Evolutionary conservation across 2,113 vertebrate species (phyloP).

Genomic region (Rhinolophus ferrumequinum): DNA sequence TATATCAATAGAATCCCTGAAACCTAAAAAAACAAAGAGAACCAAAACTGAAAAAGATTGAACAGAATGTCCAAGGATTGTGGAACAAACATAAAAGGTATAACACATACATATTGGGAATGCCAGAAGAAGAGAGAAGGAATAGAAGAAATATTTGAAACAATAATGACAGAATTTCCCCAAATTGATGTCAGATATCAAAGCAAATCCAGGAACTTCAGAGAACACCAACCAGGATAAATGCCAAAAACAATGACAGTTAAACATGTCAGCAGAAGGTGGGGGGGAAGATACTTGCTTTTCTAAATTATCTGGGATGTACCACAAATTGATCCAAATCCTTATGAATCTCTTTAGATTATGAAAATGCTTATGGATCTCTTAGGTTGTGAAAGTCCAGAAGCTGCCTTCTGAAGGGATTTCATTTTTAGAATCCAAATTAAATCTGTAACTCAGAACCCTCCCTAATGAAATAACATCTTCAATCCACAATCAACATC

Average conservation of each 20-base stretch:
- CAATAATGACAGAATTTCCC: neutral
- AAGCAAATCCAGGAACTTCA: neutral
- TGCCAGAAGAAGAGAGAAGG: neutral
- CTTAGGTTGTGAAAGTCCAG: neutral
- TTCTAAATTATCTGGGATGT: constrained; percentile 29
- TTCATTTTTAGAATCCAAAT: constrained; percentile 39
- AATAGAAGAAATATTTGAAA: neutral
- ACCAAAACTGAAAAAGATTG: neutral
- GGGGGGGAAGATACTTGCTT: neutral
- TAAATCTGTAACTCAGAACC: constrained; percentile 17
- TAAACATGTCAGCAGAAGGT: no score
- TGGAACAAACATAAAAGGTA: neutral
- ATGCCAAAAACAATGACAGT: neutral
- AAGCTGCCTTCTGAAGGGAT: neutral
- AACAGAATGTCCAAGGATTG: neutral
- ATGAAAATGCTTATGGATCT: neutral
- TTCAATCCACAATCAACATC: constrained; percentile 11
- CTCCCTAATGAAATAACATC: neutral
- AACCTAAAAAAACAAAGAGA: neutral
- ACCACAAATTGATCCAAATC: constrained; percentile 18
- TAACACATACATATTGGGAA: neutral
- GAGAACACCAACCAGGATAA: neutral
- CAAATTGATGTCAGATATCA: neutral
- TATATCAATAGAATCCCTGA: neutral
- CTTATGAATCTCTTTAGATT: neutral